Base-by-base conservation (phyloP, 2,797 vertebrate genomes). In the Cephalopachus bancanus region DNA sequence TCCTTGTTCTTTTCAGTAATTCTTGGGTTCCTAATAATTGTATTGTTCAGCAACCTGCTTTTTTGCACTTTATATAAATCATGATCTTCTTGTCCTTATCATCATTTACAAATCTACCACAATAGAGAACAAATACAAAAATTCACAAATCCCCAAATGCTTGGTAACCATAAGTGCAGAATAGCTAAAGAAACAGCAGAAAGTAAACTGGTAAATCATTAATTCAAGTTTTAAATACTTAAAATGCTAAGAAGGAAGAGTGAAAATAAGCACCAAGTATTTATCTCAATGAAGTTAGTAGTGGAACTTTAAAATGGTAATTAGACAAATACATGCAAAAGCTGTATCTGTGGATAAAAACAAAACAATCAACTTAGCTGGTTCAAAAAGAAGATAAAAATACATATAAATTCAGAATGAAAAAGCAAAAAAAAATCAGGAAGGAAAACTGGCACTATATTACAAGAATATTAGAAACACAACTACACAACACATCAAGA, bases 391-490 rank as follows among this genome's bases (percentile, higher is more conserved):
- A 74, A 81, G 22, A 24, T 24, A 44, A 5, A 44, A 74, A 74
- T 44, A 83, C 59, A 76, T 44, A 87, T 44, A 87, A 91, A 76
- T 55, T 83, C 7, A 64, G 8, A 83, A 28, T 5, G 22, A 80
- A 92, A 65, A 83, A n/a, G 59, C 19, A 37, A 37, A 91, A 88
- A 89, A 80, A 37, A 81, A 91, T 7, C 37, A 80, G 20, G 55
- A 3, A 59, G 37, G 64, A 86, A 93, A 97, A 64, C 24, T 53
- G 44, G 10, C 57, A 60, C 20, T 33, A 51, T 53, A n/a, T 37
- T 79, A 74, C 24, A 89, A 91, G 30, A 74, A 80, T 62, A 76
- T 22, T 83, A 87, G 88, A 94, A 89, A 51, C 59, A 75, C 44
- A 44, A 44, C 44, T 44, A 44, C 19, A 89, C 19, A 89, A 57